phyloP scores from a whole-genome alignment of 2,797 vertebrate species.

The Sebastes steindachneri region DNA sequence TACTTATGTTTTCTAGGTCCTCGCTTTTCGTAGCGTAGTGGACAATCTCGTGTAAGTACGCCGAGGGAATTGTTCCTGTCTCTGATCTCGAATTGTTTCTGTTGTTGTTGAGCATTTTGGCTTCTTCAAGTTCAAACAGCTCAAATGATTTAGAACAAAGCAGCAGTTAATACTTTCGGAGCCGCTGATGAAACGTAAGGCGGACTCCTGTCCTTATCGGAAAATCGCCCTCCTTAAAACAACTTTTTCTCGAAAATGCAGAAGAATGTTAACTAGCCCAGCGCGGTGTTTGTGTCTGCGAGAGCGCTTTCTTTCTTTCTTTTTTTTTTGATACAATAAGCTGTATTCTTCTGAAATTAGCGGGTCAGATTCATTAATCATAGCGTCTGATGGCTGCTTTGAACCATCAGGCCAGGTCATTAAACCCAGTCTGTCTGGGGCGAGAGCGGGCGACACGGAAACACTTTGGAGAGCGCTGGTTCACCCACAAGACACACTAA shows the following conservation, averaged over 20 bases:
- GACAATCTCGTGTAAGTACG: conserved; percentile 57
- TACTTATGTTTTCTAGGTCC: conserved; percentile 42
- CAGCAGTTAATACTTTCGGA: conserved; percentile 61
- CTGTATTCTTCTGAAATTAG: conserved; percentile 84
- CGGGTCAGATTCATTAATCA: conserved; percentile 85
- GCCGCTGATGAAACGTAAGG: conserved; percentile 75
- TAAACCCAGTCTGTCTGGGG: conserved; percentile 81
- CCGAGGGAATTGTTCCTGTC: conserved; percentile 48
- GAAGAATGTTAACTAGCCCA: conserved; percentile 83
- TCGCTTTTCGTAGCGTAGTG: conserved; percentile 21
- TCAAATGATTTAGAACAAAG: conserved; percentile 75
- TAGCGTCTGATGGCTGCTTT: conserved; percentile 79
- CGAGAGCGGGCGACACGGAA: conserved; percentile 80
- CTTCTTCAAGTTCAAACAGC: conserved; percentile 72
- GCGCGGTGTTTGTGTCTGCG: conserved; percentile 66
- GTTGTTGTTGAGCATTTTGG: conserved; percentile 64
- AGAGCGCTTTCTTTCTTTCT: conserved; percentile 11
- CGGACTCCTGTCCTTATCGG: conserved; percentile 75
- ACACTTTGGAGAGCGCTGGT: conserved; percentile 80
- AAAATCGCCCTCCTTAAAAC: conserved; percentile 67
- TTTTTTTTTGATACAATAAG: conserved; percentile 77
- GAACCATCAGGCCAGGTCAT: conserved; percentile 84
- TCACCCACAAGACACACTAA: conserved; percentile 77
- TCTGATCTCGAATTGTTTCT: conserved; percentile 67
- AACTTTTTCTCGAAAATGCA: conserved; percentile 68